Evolutionary conservation across 1,140 invertebrate species (phyloP), one percentile per base, ranked within the genome.

Genomic region (Epicauta chinensis): DNA sequence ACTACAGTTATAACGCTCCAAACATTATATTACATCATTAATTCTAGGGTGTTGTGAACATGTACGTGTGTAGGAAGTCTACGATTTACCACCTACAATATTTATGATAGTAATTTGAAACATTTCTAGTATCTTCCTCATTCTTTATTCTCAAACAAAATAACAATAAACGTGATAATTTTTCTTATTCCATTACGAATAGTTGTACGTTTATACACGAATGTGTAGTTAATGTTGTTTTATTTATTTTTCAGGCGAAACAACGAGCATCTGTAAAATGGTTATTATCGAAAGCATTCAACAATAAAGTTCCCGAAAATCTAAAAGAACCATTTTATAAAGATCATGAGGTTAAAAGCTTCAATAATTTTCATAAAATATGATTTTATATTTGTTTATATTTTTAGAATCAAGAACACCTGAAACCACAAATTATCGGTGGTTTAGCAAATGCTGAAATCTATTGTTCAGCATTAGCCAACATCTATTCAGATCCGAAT

Each of bases 401-500:
- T 2, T 74, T 74, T 30, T 71, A 94, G 91, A 92, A 93, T 68
- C 85, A 89, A 71, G 89, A 96, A 72, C 89, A 93, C 66, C 77
- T 98, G 51, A 96, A 96, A 71, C 93, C 94, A 36, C 85, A 92
- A 57, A 89, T 98, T 59, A 84, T 93, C 34, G 89, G 94, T 62
- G 82, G 85, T 16, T 75, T 99, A 61, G 91, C 92, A 54, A 97
- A 90, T 76, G 94, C 93, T 55, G 94, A 97, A 72, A 77, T 98
- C 13, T 99, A 98, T 77, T 96, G 93, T 73, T 78, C 93, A 71
- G 93, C 93, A 38, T 77, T 97, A 70, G 87, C 89, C 58, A 96
- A 94, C 75, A 93, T 98, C 72, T 98, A 98, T 73, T 91, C 90
- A 41, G 94, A 98, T 77, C 92, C 91, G 47, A 93, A 94, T 73